Conservation (phyloP, 2,113 vertebrate genomes). For the Seriola rivoliana region DNA sequence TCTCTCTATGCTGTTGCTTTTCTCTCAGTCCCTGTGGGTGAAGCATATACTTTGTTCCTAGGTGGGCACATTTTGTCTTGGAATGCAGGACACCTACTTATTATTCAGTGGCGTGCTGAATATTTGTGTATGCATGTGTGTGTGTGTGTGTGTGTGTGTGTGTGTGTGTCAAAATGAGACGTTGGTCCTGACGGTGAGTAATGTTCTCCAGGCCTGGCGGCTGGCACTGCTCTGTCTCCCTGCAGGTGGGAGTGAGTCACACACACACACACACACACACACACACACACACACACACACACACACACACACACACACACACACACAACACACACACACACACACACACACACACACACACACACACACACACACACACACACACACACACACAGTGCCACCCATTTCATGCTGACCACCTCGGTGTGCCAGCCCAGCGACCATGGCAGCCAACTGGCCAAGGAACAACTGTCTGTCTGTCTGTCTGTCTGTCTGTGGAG, state of each 20-base stretch:
- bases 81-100: constrained; percentile 67
- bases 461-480: constrained; percentile 67
- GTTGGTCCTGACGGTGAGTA: constrained; percentile 80
- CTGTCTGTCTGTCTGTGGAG: constrained; percentile 43
- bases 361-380: constrained; percentile 37
- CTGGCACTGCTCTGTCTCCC: constrained; percentile 76
- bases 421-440: constrained; percentile 67
- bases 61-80: constrained; percentile 64
- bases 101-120: constrained; percentile 67
- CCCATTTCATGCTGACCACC: constrained; percentile 72
- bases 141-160: constrained; percentile 50
- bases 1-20: constrained; percentile 5
- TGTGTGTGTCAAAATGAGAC: constrained; percentile 66
- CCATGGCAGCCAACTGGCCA: constrained; percentile 74
- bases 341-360: constrained; percentile 14
- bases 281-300: constrained; percentile 32
- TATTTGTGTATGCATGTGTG: constrained; percentile 42
- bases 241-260: constrained; percentile 84
- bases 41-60: constrained; percentile 45
- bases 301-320: constrained; percentile 32
- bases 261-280: constrained; percentile 29
- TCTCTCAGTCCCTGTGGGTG: constrained; percentile 27
- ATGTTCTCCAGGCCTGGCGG: constrained; percentile 81
- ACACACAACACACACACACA: constrained; percentile 58
- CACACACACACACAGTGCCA: constrained; percentile 40